Percentiles rank a stretch among this genome's conserved stretches.
Evolutionary conservation across 2,888 invertebrate genomes (phyloP).

Genomic region (Diachrysia chrysitis): DNA sequence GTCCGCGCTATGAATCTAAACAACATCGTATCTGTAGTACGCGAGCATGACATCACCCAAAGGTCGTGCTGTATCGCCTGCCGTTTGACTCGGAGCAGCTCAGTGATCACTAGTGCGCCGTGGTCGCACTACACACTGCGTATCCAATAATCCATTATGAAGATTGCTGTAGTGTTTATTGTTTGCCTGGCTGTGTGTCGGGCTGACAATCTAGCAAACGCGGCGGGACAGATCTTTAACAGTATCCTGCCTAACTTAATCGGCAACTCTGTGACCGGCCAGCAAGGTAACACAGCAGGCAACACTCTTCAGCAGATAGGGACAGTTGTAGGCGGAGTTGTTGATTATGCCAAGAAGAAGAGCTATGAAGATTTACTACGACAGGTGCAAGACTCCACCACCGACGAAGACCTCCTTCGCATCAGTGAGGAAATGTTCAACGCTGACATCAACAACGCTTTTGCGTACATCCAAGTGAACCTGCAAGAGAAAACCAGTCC

Average conservation of each 20-base stretch:
- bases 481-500: constrained; percentile 93
- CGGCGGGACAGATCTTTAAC: constrained; percentile 86
- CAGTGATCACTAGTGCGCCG: constrained; percentile 85
- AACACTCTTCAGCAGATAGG: constrained; percentile 84
- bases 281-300: constrained; percentile 80
- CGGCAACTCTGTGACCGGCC: constrained; percentile 77
- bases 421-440: constrained; percentile 92
- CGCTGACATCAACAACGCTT: constrained; percentile 93
- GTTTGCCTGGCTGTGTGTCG: constrained; percentile 71
- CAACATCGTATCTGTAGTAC: constrained; percentile 74
- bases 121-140: constrained; percentile 78
- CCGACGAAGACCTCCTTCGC: constrained; percentile 91
- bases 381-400: constrained; percentile 87
- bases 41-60: constrained; percentile 82
- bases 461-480: constrained; percentile 91
- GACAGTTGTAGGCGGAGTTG: constrained; percentile 85
- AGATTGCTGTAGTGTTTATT: constrained; percentile 72
- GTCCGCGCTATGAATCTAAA: constrained; percentile 78
- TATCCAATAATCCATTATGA: constrained; percentile 76
- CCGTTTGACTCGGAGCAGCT: constrained; percentile 60
- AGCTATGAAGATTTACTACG: constrained; percentile 83
- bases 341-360: constrained; percentile 86
- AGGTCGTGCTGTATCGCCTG: constrained; percentile 81
- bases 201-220: constrained; percentile 81
- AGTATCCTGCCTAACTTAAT: constrained; percentile 83